Base-by-base conservation (phyloP, 1,140 invertebrate genomes). In the Melanaphis sacchari region DNA sequence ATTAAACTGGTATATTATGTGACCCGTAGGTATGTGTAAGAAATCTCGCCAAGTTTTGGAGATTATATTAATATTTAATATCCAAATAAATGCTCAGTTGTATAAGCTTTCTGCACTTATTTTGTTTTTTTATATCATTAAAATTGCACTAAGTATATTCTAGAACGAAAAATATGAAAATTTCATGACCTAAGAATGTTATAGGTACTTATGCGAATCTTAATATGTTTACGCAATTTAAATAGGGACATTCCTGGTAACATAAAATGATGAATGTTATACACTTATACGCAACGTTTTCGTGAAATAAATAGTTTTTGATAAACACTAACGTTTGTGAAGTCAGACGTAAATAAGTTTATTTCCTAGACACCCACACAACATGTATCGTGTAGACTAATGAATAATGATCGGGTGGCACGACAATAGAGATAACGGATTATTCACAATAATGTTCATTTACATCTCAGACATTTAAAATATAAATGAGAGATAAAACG, bases 261-360 rank as follows among this genome's bases (percentile, higher is more conserved):
- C 15, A 76, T 76, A 9, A 36, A n/a, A n/a, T 76, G 59, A 76
- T 6, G 59, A 76, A 76, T n/a, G 31, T 76, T 76, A 76, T n/a
- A 6, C 15, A 3, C 31, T 76, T 76, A 76, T n/a, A 6, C 15
- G 5, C 31, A n/a, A 76, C 59, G n/a, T 76, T 76, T 76, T 76
- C 59, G n/a, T n/a, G 59, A 76, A 76, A 76, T 18, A 76, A 66
- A 76, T n/a, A 76, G 59, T 76, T 76, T 76, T n/a, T 66, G 59
- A 76, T 76, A n/a, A n/a, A n/a, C n/a, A n/a, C n/a, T 76, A 76
- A 76, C 59, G 31, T 76, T 76, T 76, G 59, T 6, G 59, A 76
- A 66, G 24, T 76, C 59, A 11, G n/a, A 76, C 59, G 59, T n/a
- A 76, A 76, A n/a, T 76, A n/a, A n/a, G 59, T 76, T 76, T 76